These are phyloP conservation scores for Phallusia fumigata DNA, from an alignment of 23 tunicate genomes.

Conservation along the genomic window DNA sequence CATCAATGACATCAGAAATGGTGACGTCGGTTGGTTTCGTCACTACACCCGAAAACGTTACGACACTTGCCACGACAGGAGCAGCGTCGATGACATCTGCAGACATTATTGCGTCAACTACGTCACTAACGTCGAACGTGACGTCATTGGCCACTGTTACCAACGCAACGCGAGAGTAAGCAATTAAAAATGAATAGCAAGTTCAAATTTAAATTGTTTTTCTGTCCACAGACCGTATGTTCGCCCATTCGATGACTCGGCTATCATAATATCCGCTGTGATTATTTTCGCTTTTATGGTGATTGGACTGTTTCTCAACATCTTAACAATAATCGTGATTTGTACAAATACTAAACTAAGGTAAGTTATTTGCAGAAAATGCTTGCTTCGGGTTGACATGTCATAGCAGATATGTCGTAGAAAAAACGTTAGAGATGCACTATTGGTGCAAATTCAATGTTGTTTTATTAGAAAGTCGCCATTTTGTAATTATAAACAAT, in stretches of 20 bases:
- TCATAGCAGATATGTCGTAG: no score
- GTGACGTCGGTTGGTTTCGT: no score
- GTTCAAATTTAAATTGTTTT: background rate
- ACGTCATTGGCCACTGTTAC: background rate
- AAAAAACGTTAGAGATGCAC: no score
- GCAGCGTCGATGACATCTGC: background rate
- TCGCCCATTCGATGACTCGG: conserved; percentile 47
- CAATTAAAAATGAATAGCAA: background rate
- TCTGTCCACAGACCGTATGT: conserved; percentile 44
- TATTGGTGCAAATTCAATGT: no score
- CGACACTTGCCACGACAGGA: no score
- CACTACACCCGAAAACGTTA: no score
- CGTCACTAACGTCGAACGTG: background rate
- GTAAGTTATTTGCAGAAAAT: background rate
- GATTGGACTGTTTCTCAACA: conserved; percentile 52
- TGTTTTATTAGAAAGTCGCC: no score
- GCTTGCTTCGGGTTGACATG: no score
- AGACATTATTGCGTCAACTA: background rate
- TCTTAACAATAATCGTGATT: conserved; percentile 62
- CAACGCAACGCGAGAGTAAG: conserved; percentile 6
- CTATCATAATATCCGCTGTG: conserved; percentile 44
- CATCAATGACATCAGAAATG: no score
- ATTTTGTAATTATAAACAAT: background rate
- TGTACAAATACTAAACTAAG: conserved; percentile 25
- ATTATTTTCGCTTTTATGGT: conserved; percentile 60